Evolutionary conservation across 2,113 vertebrate species (phyloP), one percentile per base, ranked within the genome.

Genomic region (Rhinolophus ferrumequinum): DNA sequence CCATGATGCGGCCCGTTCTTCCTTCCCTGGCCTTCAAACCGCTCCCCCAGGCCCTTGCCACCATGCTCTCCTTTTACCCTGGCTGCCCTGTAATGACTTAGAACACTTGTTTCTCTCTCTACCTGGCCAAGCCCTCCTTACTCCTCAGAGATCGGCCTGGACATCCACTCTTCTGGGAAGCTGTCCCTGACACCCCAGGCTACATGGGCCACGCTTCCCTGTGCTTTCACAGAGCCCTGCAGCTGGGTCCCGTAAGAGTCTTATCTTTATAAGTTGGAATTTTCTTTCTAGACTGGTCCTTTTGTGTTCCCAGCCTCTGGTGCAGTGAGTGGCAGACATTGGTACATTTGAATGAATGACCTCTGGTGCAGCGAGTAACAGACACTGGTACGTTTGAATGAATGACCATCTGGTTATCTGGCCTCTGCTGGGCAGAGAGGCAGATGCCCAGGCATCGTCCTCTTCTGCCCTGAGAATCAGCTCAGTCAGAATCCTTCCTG

Each of bases 121-220:
- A 50, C 47, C 47, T 50, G 47, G 47, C 47, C 47, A 50, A 50
- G 47, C 47, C 12, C 47, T 50, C 47, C 47, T 12, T 50, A 50
- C 47, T 50, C 47, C 47, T 50, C 47, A 50, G 47, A 50, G 47
- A 50, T 50, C 11, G 47, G 47, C 47, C 47, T 50, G 47, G 47
- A 50, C 47, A 10, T 50, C 47, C 9, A 13, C 47, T 50, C 47
- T 50, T 50, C 47, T 50, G 47, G 44, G n/a, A 88, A 58, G 16
- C 64, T 87, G 47, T 28, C 50, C 44, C 60, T 26, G 30, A 80
- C 8, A 7, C 28, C 50, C 14, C 12, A 22, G 24, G 52, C n/a
- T 80, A 24, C 5, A 14, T 6, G 16, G 24, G 21, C 6, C 1
- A 10, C 47, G 14, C 4, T 0, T 44, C 41, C 21, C 3, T n/a